Evolutionary conservation across 2,797 vertebrate genomes (phyloP).

Genomic region (Syndactyla subalaris): DNA sequence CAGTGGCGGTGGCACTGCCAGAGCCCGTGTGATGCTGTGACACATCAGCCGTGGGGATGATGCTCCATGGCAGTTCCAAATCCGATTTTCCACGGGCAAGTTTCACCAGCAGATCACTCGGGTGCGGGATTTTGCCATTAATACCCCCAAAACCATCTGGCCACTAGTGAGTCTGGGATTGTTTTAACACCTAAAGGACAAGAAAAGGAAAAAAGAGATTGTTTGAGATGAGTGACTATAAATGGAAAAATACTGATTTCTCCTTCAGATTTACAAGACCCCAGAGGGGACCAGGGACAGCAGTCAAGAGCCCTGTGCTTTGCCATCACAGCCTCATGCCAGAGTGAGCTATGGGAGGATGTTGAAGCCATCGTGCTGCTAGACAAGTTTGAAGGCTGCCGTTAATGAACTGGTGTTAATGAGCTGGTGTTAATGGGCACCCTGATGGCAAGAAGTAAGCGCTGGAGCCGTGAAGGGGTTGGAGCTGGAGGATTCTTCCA

Average conservation of each 20-base stretch:
- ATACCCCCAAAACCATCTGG: not conserved
- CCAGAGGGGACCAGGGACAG: not conserved
- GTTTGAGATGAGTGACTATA: not conserved
- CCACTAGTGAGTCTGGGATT: not conserved
- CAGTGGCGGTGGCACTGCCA: not conserved
- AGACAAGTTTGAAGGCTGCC: not conserved
- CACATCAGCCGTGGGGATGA: not conserved
- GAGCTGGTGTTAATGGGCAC: not conserved
- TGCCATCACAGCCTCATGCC: fast-evolving
- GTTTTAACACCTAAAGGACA: not conserved
- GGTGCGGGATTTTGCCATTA: not conserved
- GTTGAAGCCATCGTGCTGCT: not conserved
- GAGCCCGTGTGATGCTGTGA: not conserved
- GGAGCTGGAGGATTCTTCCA: not conserved
- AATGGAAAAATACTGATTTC: not conserved
- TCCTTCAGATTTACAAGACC: not conserved
- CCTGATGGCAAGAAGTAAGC: not conserved
- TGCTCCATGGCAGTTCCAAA: not conserved
- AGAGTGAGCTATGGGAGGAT: not conserved
- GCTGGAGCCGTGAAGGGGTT: not conserved
- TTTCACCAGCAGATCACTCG: not conserved
- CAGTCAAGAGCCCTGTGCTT: fast-evolving
- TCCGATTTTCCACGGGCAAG: not conserved
- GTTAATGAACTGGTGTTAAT: slow-evolving; percentile 15
- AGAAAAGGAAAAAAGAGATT: not conserved